phyloP scores from a whole-genome alignment of 2,797 vertebrate species.

The Notolabrus celidotus region DNA sequence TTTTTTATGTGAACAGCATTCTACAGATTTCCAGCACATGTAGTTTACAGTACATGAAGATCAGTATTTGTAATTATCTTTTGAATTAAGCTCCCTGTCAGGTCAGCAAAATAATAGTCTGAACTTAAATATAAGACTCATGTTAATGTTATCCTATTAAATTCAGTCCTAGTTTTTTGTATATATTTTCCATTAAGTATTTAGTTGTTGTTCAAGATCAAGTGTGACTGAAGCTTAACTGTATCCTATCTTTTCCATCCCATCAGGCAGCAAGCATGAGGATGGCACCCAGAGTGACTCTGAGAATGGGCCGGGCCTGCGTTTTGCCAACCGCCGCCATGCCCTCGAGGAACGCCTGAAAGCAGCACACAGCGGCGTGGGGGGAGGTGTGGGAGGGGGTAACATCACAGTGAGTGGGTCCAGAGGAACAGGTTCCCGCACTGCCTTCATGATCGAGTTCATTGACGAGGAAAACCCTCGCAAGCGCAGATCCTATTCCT shows the following conservation, averaged over 20 bases:
- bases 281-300: conserved; percentile 98
- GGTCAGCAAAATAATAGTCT: too few species aligned
- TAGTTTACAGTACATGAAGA: background rate
- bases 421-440: conserved; percentile 83
- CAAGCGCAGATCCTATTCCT: conserved; percentile 94
- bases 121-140: too few species aligned
- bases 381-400: conserved; percentile 38
- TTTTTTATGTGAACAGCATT: conserved; percentile 15
- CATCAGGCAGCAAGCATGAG: conserved; percentile 95
- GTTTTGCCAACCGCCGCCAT: conserved; percentile 89
- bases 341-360: conserved; percentile 92
- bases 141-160: too few species aligned
- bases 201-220: conserved; percentile 4
- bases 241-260: conserved; percentile 20
- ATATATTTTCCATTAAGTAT: background rate
- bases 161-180: background rate
- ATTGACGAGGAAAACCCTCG: conserved; percentile 94
- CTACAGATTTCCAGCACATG: background rate
- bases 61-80: background rate
- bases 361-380: conserved; percentile 82
- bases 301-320: conserved; percentile 92
- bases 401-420: conserved; percentile 83
- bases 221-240: background rate
- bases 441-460: conserved; percentile 96
- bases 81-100: too few species aligned